Conservation (phyloP, 1,140 invertebrate species). For the Drosophila cardini region DNA sequence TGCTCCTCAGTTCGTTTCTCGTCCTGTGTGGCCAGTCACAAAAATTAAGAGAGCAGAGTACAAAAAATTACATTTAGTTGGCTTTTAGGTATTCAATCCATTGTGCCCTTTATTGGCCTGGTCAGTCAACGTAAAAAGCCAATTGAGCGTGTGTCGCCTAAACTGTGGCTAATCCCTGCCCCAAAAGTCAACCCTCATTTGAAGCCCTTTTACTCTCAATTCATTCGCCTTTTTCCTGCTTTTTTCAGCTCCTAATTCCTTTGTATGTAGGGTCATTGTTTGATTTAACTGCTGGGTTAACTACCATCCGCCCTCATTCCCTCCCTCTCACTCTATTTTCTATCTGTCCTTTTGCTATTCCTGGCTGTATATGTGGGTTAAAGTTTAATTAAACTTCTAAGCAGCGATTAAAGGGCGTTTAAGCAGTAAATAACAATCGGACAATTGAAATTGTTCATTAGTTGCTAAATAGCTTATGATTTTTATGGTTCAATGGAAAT, state of each 20-base stretch:
- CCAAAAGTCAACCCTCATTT: conserved; percentile 62
- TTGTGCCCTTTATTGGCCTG: conserved; percentile 50
- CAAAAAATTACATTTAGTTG: conserved; percentile 54
- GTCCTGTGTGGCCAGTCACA: conserved; percentile 86
- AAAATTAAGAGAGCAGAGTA: conserved; percentile 25
- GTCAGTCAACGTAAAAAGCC: conserved; percentile 42
- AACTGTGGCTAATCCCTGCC: conserved; percentile 56
- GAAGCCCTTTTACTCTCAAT: conserved; percentile 31
- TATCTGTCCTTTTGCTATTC: conserved; percentile 5
- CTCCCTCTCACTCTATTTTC: not conserved
- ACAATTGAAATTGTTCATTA: conserved; percentile 25
- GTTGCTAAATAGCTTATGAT: not conserved
- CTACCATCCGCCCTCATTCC: not conserved
- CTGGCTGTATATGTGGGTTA: conserved; percentile 5
- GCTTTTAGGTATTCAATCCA: conserved; percentile 44
- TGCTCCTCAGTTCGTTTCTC: conserved; percentile 91
- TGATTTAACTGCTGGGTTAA: conserved; percentile 58
- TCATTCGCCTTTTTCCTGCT: not conserved
- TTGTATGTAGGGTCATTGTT: conserved; percentile 56
- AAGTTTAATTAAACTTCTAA: conserved; percentile 77
- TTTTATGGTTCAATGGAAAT: not conserved
- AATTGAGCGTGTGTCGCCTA: conserved; percentile 60
- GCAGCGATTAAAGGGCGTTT: conserved; percentile 68
- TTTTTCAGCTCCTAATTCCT: conserved; percentile 28
- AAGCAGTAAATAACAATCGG: conserved; percentile 65